phyloP scores from a whole-genome alignment of 2,888 invertebrate species.

The Drosophila barbarae region DNA sequence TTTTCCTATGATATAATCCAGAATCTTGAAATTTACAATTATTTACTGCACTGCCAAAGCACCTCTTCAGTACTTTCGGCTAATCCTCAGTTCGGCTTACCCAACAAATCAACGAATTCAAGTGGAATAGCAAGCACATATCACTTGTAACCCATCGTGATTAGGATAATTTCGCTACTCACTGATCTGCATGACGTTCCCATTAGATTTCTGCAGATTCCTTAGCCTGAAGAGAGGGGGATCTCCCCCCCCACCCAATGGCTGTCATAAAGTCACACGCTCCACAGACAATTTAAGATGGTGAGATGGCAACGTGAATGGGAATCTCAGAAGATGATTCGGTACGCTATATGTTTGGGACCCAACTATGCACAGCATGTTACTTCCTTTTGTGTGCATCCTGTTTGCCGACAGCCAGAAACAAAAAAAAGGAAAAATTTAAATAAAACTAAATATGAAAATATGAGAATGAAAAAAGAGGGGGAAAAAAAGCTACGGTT shows the following conservation, averaged over 20 bases:
- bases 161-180: constrained; percentile 10
- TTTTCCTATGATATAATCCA: no score
- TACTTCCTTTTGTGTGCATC: constrained; percentile 70
- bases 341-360: constrained; percentile 22
- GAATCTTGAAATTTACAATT: background rate
- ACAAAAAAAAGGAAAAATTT: background rate
- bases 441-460: background rate
- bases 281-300: constrained; percentile 29
- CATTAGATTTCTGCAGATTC: constrained; percentile 9
- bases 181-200: constrained; percentile 7
- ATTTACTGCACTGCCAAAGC: background rate
- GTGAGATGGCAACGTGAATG: constrained; percentile 9
- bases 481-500: background rate
- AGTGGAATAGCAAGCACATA: background rate
- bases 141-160: constrained; percentile 1
- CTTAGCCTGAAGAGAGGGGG: background rate
- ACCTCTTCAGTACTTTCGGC: no score
- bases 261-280: constrained; percentile 47
- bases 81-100: background rate
- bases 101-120: background rate
- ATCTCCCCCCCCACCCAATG: background rate
- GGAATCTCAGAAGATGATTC: constrained; percentile 15
- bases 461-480: background rate
- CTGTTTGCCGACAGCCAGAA: constrained; percentile 51
- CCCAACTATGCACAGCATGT: constrained; percentile 60